Evolutionary conservation across 2,888 invertebrate species (phyloP).

Genomic region (Xanthia icteritia): DNA sequence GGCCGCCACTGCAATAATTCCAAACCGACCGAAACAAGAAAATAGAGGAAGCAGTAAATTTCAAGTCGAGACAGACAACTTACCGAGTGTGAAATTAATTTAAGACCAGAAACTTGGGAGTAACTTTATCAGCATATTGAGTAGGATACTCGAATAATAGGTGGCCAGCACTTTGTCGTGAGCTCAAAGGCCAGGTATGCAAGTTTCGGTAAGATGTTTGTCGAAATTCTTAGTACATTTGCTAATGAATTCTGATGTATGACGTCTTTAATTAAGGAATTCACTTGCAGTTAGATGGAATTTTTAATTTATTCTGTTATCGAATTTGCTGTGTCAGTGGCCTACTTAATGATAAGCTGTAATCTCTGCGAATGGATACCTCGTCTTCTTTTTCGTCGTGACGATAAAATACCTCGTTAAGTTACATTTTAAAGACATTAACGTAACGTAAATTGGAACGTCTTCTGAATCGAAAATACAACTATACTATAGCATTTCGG

Average conservation of each 20-base stretch:
- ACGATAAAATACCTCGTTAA: too few relatives aligned
- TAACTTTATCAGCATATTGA: constrained; percentile 66
- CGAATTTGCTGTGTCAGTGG: too few relatives aligned
- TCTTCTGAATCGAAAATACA: too few relatives aligned
- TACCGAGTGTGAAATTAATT: constrained; percentile 66
- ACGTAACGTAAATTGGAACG: too few relatives aligned
- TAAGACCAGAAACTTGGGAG: constrained; percentile 58
- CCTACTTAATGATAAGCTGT: background rate
- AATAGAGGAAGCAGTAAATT: constrained; percentile 51
- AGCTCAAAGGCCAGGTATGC: constrained; percentile 39
- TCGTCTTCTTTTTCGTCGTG: too few relatives aligned
- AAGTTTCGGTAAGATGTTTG: constrained; percentile 19
- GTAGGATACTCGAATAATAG: constrained; percentile 38
- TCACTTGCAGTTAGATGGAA: background rate
- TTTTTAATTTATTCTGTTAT: background rate
- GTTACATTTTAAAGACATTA: too few relatives aligned
- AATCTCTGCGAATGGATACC: background rate
- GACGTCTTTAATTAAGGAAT: background rate
- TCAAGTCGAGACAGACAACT: constrained; percentile 43
- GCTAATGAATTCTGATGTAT: background rate
- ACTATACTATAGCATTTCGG: too few relatives aligned
- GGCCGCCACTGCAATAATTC: constrained; percentile 15
- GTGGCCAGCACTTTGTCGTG: constrained; percentile 28
- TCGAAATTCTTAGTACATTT: constrained; percentile 6
- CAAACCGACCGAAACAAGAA: constrained; percentile 42